Evolutionary conservation across 2,888 invertebrate species (phyloP).

Genomic region (Lampropteryx suffumata): DNA sequence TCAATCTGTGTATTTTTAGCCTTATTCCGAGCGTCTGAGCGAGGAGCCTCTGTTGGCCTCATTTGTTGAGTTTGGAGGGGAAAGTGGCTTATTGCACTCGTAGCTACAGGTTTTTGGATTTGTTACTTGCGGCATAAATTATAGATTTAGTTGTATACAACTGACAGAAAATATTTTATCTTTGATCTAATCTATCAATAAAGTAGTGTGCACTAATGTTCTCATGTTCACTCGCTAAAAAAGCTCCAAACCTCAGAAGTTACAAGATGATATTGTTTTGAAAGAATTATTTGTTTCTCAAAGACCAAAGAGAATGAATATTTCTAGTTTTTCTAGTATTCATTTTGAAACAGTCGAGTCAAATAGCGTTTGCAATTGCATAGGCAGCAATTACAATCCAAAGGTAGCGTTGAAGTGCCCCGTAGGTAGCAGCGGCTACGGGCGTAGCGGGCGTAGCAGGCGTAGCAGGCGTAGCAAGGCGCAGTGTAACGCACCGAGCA

Average conservation of each 20-base stretch:
- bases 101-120: conserved; percentile 9
- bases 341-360: conserved; percentile 10
- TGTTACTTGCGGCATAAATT: not conserved
- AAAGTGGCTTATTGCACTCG: conserved; percentile 7
- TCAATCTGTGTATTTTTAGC: conserved; percentile 20
- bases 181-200: too few relatives aligned
- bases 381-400: conserved; percentile 29
- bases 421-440: conserved; percentile 13
- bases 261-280: not conserved
- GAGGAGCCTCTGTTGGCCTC: conserved; percentile 1
- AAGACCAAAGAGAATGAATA: conserved; percentile 1
- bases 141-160: not conserved
- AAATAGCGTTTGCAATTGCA: conserved; percentile 25
- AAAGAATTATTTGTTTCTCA: too few relatives aligned
- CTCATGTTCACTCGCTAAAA: too few relatives aligned
- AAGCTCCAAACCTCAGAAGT: too few relatives aligned
- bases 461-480: conserved; percentile 7
- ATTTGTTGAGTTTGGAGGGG: conserved; percentile 2
- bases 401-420: conserved; percentile 20
- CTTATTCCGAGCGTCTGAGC: not conserved
- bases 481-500: not conserved
- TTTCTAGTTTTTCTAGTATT: not conserved
- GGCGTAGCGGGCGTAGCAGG: too few relatives aligned
- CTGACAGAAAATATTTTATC: not conserved
- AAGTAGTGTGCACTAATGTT: too few relatives aligned